Evolutionary conservation across 2,888 invertebrate species (phyloP).

Genomic region (Drosophila meridiana): DNA sequence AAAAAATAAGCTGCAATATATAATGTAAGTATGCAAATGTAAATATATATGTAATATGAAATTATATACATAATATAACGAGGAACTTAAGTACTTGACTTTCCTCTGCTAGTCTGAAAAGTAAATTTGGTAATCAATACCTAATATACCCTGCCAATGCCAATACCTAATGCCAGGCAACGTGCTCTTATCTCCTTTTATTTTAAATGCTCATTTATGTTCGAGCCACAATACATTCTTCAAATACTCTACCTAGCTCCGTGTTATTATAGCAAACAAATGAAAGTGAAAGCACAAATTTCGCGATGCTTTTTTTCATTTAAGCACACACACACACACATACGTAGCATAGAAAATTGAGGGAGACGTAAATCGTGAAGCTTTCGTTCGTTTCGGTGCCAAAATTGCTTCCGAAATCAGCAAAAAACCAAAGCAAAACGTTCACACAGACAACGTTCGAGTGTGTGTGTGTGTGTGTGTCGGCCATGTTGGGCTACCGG

Average conservation of each 20-base stretch:
- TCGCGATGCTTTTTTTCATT: constrained; percentile 63
- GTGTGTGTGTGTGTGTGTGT: constrained; percentile 48
- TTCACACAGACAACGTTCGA: constrained; percentile 40
- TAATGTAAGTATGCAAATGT: not conserved
- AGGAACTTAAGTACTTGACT: not conserved
- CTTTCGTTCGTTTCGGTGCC: constrained; percentile 71
- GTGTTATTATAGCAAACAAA: constrained; percentile 79
- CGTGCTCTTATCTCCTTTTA: constrained; percentile 25
- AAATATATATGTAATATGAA: too few species aligned
- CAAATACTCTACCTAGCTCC: constrained; percentile 71
- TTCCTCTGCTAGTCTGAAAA: not conserved
- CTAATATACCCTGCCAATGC: too few species aligned
- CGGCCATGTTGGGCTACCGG: constrained; percentile 60
- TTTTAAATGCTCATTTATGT: constrained; percentile 68
- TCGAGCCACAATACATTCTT: constrained; percentile 69
- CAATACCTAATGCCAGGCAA: not conserved
- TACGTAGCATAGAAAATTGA: constrained; percentile 18
- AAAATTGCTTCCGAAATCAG: constrained; percentile 80
- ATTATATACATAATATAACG: not conserved
- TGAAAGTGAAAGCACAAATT: constrained; percentile 80
- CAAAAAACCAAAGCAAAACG: constrained; percentile 63
- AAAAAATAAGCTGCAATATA: not conserved
- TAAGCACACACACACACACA: constrained; percentile 34
- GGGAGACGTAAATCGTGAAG: constrained; percentile 37
- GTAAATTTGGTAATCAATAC: not conserved